Base-by-base conservation (phyloP, 2,888 invertebrate species). In the Mongoloraphidia duomilia region DNA sequence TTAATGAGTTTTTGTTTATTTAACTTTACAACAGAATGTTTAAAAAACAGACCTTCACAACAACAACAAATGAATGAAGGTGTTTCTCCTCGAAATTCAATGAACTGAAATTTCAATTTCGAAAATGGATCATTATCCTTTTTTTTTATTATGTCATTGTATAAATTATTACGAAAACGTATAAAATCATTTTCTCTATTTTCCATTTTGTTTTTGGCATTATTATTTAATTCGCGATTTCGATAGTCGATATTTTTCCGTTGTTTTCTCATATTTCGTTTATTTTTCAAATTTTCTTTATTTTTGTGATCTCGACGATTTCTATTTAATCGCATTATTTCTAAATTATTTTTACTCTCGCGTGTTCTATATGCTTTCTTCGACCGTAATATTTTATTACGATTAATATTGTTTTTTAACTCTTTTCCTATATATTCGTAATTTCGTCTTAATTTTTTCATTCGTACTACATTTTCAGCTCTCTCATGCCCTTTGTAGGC, bases 31-130 rank as follows among this genome's bases (percentile, higher is more conserved):
- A 52, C 50, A 9, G 50, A 52, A 44, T 51, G 49, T n/a, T 8
- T 12, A 35, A 52, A 54, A 49, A 54, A 53, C 46, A 50, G 49
- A 42, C 50, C 51, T 17, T 54, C 49, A 44, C 52, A 53, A 35
- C 51, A 52, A 39, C 50, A 40, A 40, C 53, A 49, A 12, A 52
- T 34, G 14, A 49, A 41, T 40, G 50, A 40, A 12, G 52, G 50
- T 5, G 42, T 38, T n/a, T 34, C 8, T 41, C 46, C 39, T 38
- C 48, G 44, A 41, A 43, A 39, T 44, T 43, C 35, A n/a, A 52
- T 38, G 46, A 48, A 52, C 37, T 40, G 45, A 43, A 44, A 10
- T 33, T 46, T 39, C 42, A 49, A 45, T 33, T 46, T 26, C 41
- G 47, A 46, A n/a, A n/a, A n/a, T n/a, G n/a, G n/a, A 12, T 41